Base-by-base conservation (phyloP, 2,797 vertebrate genomes). In the Gadopsis marmoratus region DNA sequence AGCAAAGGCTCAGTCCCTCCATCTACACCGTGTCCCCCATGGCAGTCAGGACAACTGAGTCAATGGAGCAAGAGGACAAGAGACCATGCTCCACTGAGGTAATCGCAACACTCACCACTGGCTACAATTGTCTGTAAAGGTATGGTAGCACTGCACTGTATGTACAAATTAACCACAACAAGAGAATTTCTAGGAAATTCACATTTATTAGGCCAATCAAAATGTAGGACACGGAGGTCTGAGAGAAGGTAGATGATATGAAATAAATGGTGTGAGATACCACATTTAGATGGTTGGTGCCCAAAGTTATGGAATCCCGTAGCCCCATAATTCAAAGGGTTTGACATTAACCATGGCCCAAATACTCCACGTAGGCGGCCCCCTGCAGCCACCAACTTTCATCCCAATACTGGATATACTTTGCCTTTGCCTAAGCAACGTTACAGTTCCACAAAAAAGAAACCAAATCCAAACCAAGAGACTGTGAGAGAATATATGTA, bases 11-110 rank as follows among this genome's bases (percentile, higher is more conserved):
- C 89, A 96, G 95, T 91, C 95, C 96, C 88, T 95, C 97, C 80
- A 97, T 97, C 93, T 99, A 99, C 95, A 99, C 97, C 77, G 95
- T 95, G 91, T 97, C 97, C 73, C 91, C 96, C 63, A 96, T 96
- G 90, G 91, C 95, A 83, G 21, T 94, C 87, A 84, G 92, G 55
- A 93, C 96, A 74, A 79, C 93, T 45, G 94, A 94, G 83, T 93
- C 88, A 45, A 39, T 82, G 77, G 89, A 96, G 92, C 93, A 96
- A 87, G 96, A 96, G 81, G 94, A 95, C 85, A 93, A 86, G 87
- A 96, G 96, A 86, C 96, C 95, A 43, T 92, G 93, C 88, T 95
- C 96, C 92, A 93, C 96, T 78, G 96, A 98, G 97, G 98, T 99
- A 96, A 96, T 93, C 89, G 71, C 74, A 69, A 19, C 33, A 41